Base-by-base conservation (phyloP, 2,797 vertebrate species). In the Eupleurogrammus muticus region DNA sequence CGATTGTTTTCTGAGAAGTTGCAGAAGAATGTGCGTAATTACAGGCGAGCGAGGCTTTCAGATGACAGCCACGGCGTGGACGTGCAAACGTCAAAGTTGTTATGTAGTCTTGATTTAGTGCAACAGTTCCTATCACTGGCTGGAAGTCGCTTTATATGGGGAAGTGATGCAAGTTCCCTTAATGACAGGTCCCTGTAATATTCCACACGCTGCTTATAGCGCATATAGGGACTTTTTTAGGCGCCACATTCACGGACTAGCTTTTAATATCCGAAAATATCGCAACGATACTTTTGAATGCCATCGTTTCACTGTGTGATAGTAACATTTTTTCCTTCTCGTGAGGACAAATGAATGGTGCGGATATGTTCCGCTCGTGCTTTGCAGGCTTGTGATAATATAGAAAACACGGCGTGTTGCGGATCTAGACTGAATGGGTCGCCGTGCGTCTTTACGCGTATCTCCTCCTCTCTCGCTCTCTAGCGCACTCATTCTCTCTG, bases 151-250 rank as follows among this genome's bases (percentile, higher is more conserved):
- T 5, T 20, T 58, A 10, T 34, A 32, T 44, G 49, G 57, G 82
- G 86, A 82, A 88, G 73, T 78, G 57, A 62, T 72, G 79, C 51
- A 81, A 75, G 84, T 89, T 86, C 75, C 79, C 35, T 58, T 1
- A 42, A 0, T 49, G 65, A 57, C 53, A 34, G 6, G 68, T 52
- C 8, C 19, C 2, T 57, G n/a, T 13, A 6, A 36, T 21, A 49
- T 54, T 46, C 16, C 38, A 28, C 8, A 7, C 1, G 14, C 20
- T 40, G 13, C 5, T 1, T 42, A 16, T 42, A 42, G 11, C 5
- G 20, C 0, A 2, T 50, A n/a, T 1, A 3, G 3, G 0, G 20
- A 69, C 53, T 56, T 68, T 55, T 55, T 21, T 14, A 12, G 9
- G 13, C 1, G 4, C 2, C 3, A 14, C 17, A 3, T 59, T 54